These are phyloP conservation scores for Neolamprologus caudopunctatus DNA, from an alignment of 2,113 vertebrate species.

Conservation along the genomic window DNA sequence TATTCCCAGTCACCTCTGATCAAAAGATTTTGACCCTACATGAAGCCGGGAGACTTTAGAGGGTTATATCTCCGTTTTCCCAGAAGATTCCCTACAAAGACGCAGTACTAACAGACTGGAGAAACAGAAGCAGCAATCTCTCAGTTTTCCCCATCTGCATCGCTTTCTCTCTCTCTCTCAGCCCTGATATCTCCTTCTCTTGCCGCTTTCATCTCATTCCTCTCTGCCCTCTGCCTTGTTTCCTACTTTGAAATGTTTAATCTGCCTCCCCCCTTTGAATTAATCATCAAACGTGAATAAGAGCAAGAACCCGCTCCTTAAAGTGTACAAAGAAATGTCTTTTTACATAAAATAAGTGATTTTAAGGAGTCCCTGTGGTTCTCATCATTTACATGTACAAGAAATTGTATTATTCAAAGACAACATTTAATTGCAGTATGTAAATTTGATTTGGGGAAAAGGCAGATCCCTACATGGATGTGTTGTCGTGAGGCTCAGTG, in stretches of 20 bases:
- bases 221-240: constrained; percentile 12
- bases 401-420: not conserved
- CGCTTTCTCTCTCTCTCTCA: not conserved
- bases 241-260: constrained; percentile 40
- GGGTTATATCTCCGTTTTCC: constrained; percentile 15
- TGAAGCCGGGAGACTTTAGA: constrained; percentile 8
- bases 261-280: constrained; percentile 39
- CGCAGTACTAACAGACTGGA: constrained; percentile 18
- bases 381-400: not conserved
- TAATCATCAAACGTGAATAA: constrained; percentile 39
- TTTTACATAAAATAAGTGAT: not conserved
- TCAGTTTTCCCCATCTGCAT: constrained; percentile 1
- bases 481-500: not conserved
- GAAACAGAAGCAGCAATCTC: constrained; percentile 7
- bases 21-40: constrained; percentile 47
- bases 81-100: constrained; percentile 39
- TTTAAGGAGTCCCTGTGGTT: not conserved
- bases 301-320: not conserved
- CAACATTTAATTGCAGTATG: not conserved
- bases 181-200: constrained; percentile 8
- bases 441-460: not conserved
- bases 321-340: constrained; percentile 12
- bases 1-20: constrained; percentile 31
- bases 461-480: not conserved
- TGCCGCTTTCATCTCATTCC: constrained; percentile 19